These are phyloP conservation scores for Ambastaia sidthimunki DNA, from an alignment of 2,797 vertebrate genomes.

Conservation along the genomic window DNA sequence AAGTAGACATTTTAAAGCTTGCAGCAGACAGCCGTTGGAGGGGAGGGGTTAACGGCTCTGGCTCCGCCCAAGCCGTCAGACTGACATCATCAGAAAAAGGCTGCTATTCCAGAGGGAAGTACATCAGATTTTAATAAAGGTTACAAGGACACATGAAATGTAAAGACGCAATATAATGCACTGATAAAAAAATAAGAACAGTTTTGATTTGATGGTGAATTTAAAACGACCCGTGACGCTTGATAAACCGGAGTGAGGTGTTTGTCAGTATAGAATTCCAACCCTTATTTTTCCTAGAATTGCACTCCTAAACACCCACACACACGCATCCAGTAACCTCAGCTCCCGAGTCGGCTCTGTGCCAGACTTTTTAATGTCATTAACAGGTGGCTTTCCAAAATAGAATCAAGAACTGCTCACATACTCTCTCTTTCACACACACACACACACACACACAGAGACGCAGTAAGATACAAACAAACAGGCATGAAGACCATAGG, in stretches of 20 bases:
- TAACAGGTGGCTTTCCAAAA: slow-evolving; percentile 81
- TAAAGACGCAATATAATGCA: no score
- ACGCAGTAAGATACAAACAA: slow-evolving; percentile 33
- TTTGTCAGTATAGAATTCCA: background rate
- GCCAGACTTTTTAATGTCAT: slow-evolving; percentile 74
- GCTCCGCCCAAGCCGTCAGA: no score
- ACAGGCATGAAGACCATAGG: slow-evolving; percentile 23
- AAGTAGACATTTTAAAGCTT: no score
- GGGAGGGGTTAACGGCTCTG: no score
- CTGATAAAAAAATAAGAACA: no score
- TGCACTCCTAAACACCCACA: slow-evolving; percentile 13
- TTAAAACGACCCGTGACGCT: background rate
- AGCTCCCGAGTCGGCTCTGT: slow-evolving; percentile 29
- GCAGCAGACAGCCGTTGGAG: no score
- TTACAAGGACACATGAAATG: no score
- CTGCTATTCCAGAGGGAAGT: no score
- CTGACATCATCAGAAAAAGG: no score
- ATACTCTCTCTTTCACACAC: background rate
- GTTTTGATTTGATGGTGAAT: no score
- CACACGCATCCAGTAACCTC: slow-evolving; percentile 28
- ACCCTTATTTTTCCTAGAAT: slow-evolving; percentile 36
- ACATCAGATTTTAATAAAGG: no score
- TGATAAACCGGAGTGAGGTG: slow-evolving; percentile 9
- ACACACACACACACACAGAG: slow-evolving; percentile 28
- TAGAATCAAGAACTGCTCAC: slow-evolving; percentile 65